phyloP scores from a whole-genome alignment of 2,888 invertebrate species.

The Bellardia bayeri region DNA sequence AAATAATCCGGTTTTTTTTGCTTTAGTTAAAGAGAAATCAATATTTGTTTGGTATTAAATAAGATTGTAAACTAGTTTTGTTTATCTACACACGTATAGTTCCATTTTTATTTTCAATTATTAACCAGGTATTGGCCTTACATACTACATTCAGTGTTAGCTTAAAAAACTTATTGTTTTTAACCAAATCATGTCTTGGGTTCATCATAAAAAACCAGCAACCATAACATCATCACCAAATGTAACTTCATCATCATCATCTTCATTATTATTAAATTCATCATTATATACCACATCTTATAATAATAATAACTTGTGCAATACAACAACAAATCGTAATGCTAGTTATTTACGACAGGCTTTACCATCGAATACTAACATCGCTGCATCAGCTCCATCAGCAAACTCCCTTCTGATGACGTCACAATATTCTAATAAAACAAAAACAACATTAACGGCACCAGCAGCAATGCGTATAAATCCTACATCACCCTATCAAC shows the following conservation, averaged over 20 bases:
- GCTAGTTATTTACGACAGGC: slow-evolving; percentile 43
- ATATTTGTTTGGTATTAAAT: slow-evolving; percentile 23
- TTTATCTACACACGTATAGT: background rate
- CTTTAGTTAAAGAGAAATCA: slow-evolving; percentile 57
- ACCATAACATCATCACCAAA: slow-evolving; percentile 62
- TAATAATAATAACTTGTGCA: slow-evolving; percentile 42
- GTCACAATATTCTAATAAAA: slow-evolving; percentile 62
- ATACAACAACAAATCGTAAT: slow-evolving; percentile 51
- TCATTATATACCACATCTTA: slow-evolving; percentile 74
- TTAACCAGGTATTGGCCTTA: too few relatives aligned
- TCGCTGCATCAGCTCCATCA: background rate
- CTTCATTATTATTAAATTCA: slow-evolving; percentile 71
- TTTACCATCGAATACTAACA: slow-evolving; percentile 9
- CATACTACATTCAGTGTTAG: background rate
- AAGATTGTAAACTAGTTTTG: too few relatives aligned
- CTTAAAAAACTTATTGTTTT: background rate
- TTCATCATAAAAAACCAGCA: slow-evolving; percentile 75
- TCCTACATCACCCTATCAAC: slow-evolving; percentile 59
- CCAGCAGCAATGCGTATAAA: slow-evolving; percentile 70
- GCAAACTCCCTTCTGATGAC: slow-evolving; percentile 49
- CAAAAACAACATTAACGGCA: slow-evolving; percentile 19
- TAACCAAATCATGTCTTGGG: slow-evolving; percentile 76
- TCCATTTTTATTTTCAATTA: background rate
- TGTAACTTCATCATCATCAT: slow-evolving; percentile 62
- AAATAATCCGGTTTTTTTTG: slow-evolving; percentile 65